phyloP scores from a whole-genome alignment of 2,888 invertebrate species.

The Drosophila siamana region DNA sequence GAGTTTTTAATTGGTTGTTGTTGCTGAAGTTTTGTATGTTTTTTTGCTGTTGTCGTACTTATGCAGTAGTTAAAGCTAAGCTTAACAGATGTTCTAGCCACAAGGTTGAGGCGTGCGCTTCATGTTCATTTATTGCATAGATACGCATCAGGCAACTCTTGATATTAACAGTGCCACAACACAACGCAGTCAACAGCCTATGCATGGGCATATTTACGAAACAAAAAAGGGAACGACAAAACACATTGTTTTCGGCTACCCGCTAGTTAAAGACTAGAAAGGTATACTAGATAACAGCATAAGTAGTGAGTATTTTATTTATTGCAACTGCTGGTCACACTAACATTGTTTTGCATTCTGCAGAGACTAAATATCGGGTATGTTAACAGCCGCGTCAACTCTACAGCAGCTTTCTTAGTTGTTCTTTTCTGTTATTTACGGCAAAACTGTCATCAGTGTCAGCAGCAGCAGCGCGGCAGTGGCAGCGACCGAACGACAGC shows the following conservation, averaged over 20 bases:
- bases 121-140: background rate
- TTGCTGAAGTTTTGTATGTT: slow-evolving; percentile 9
- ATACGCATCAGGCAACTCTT: slow-evolving; percentile 16
- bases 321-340: background rate
- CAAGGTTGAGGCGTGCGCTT: background rate
- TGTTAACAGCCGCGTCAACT: background rate
- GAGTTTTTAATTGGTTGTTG: slow-evolving; percentile 61
- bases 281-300: background rate
- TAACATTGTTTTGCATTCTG: background rate
- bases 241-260: slow-evolving; percentile 13
- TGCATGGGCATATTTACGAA: too few species aligned
- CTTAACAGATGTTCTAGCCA: slow-evolving; percentile 11
- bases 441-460: slow-evolving; percentile 63
- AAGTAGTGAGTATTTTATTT: too few species aligned
- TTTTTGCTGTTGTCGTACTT: slow-evolving; percentile 15
- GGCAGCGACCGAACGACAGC: slow-evolving; percentile 39
- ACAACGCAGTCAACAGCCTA: too few species aligned
- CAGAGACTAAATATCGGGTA: background rate
- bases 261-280: background rate
- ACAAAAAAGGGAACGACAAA: too few species aligned
- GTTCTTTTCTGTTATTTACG: slow-evolving; percentile 46
- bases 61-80: slow-evolving; percentile 18
- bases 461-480: slow-evolving; percentile 39
- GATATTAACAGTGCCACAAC: too few species aligned
- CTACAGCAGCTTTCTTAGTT: background rate